Conservation (phyloP, 2,113 vertebrate species). For the Atherinomorus stipes region DNA sequence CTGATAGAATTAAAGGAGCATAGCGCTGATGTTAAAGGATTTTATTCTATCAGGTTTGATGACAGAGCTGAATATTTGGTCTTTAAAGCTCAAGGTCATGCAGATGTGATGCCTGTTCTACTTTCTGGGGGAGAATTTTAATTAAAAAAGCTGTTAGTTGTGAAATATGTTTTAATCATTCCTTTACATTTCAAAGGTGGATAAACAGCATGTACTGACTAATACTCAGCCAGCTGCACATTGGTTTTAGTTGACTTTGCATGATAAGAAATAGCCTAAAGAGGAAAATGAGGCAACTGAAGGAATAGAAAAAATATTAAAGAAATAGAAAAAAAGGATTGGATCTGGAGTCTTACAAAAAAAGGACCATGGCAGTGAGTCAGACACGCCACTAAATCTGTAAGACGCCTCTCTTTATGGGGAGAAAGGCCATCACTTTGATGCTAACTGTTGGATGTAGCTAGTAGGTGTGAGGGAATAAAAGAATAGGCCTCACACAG, state of each 20-base stretch:
- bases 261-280: slow-evolving; percentile 1
- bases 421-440: slow-evolving; percentile 10
- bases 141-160: background rate
- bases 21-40: background rate
- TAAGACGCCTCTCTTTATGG: slow-evolving; percentile 1
- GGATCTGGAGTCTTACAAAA: slow-evolving; percentile 16
- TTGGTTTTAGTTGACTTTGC: background rate
- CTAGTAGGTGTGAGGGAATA: slow-evolving; percentile 34
- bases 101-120: background rate
- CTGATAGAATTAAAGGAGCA: background rate
- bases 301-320: background rate
- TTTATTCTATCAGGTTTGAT: background rate
- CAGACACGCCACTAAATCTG: slow-evolving; percentile 44
- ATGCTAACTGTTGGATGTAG: slow-evolving; percentile 43
- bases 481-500: background rate
- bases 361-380: slow-evolving; percentile 39
- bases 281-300: slow-evolving; percentile 2
- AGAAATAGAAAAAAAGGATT: slow-evolving; percentile 9
- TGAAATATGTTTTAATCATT: no score
- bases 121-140: background rate
- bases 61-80: background rate
- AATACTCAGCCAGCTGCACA: background rate
- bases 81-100: background rate
- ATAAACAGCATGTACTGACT: background rate
- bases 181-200: background rate